A percentile compares a stretch with the other conserved stretches of the same genome.
These are phyloP conservation scores for Larimichthys crocea DNA, from an alignment of 2,113 vertebrate species.

Conservation along the genomic window DNA sequence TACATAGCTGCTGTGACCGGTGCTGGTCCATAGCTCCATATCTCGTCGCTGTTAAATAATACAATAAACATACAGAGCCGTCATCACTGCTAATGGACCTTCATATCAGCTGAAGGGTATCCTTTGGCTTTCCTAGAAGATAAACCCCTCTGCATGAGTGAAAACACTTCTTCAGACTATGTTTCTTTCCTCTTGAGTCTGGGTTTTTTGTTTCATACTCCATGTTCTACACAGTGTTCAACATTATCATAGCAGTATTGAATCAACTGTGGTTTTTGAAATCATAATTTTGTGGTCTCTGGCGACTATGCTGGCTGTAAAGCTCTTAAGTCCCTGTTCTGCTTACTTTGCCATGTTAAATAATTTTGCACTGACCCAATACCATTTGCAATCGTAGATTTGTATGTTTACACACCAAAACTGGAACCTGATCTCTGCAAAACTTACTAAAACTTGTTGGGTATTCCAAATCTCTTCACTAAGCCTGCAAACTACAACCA, in stretches of 20 bases:
- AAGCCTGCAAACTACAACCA: neutral
- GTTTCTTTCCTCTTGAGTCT: neutral
- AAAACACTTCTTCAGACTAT: no score
- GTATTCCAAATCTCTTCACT: neutral
- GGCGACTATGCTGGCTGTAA: neutral
- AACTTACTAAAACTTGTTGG: neutral
- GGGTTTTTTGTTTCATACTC: neutral
- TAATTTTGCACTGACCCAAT: neutral
- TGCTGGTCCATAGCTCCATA: no score
- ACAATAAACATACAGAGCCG: no score
- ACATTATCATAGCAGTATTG: neutral
- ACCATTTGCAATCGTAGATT: neutral
- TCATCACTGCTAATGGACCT: no score
- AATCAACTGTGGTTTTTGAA: conserved; percentile 8
- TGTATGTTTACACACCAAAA: neutral
- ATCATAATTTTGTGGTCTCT: neutral
- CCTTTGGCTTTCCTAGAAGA: neutral
- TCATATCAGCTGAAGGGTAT: neutral
- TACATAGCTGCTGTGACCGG: no score
- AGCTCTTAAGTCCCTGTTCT: neutral
- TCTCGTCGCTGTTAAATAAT: no score
- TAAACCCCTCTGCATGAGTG: neutral
- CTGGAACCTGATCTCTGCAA: neutral
- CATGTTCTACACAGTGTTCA: neutral
- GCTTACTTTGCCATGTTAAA: neutral